phyloP scores from a whole-genome alignment of 2,888 invertebrate species.

The Philopedon plagiatum region DNA sequence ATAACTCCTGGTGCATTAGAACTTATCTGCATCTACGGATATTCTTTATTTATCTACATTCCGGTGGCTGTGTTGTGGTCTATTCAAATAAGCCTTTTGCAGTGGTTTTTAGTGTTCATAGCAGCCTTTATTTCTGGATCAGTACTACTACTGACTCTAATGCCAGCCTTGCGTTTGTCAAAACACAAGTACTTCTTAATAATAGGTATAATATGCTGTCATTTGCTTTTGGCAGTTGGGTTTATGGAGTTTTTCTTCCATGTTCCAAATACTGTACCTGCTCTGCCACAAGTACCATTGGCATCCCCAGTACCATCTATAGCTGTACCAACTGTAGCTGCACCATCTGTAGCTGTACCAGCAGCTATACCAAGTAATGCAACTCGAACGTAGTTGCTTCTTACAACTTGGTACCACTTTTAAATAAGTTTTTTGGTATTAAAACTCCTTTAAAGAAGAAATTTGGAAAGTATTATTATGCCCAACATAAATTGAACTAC shows the following conservation, averaged over 20 bases:
- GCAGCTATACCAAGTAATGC: background rate
- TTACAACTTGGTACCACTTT: too few species aligned
- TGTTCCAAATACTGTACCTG: conserved; percentile 66
- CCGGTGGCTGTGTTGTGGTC: conserved; percentile 95
- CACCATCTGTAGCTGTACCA: background rate
- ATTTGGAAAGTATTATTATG: too few species aligned
- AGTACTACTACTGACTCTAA: conserved; percentile 86
- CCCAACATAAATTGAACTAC: too few species aligned
- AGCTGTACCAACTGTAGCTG: background rate
- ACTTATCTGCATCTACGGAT: conserved; percentile 94
- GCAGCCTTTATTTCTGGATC: conserved; percentile 89
- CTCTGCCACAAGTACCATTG: conserved; percentile 19
- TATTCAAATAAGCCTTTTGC: conserved; percentile 84
- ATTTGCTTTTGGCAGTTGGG: conserved; percentile 86
- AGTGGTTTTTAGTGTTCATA: conserved; percentile 88
- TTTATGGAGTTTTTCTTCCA: conserved; percentile 90
- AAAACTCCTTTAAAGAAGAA: too few species aligned
- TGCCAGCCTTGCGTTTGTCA: conserved; percentile 81
- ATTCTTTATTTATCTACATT: conserved; percentile 93
- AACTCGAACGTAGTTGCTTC: too few species aligned
- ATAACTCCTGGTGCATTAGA: conserved; percentile 82
- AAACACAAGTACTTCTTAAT: conserved; percentile 77
- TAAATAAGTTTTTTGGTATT: too few species aligned
- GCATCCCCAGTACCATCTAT: background rate
- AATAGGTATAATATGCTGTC: conserved; percentile 80